Base-by-base conservation (phyloP, 2,888 invertebrate genomes). In the Anodontia alba region DNA sequence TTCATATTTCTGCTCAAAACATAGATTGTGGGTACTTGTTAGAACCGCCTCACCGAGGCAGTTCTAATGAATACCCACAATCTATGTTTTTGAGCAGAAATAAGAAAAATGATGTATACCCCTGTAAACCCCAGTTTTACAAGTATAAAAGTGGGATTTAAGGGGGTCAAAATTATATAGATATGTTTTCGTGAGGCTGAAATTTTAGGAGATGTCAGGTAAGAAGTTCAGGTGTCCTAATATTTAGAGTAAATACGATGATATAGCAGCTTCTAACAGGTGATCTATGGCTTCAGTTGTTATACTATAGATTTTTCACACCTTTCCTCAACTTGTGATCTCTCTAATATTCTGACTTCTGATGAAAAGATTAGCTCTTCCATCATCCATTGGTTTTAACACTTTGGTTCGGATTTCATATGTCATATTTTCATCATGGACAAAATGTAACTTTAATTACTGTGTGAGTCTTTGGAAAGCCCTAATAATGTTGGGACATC, bases 251-350 rank as follows among this genome's bases (percentile, higher is more conserved):
- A 46, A 3, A 46, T 46, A 46, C n/a, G 8, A 46, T 46, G 46
- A 20, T 12, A 46, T 20, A 62, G 33, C 62, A 62, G 62, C 62
- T 62, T 62, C 33, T 17, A 33, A 17, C 15, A 33, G 62, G 62
- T n/a, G 62, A 33, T 33, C 31, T 62, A 33, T 62, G 62, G 62
- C 33, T 62, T 62, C 62, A 33, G 62, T 3, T 29, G 62, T 62
- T 29, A 62, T 62, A 10, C 10, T 62, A 62, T 62, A 62, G 62
- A 62, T 62, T 62, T 62, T 62, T 62, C 31, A 62, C 62, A 62
- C 62, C 62, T 62, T 33, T 62, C 62, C 62, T 29, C 62, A 62
- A 62, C 62, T 62, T 62, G 62, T 62, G 62, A 62, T 62, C 62
- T 33, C 31, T 33, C 31, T 62, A 33, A 31, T 62, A 31, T 8